Evolutionary conservation across 1,140 invertebrate species (phyloP), one percentile per base, ranked within the genome.

Genomic region (Drosophila parvula): DNA sequence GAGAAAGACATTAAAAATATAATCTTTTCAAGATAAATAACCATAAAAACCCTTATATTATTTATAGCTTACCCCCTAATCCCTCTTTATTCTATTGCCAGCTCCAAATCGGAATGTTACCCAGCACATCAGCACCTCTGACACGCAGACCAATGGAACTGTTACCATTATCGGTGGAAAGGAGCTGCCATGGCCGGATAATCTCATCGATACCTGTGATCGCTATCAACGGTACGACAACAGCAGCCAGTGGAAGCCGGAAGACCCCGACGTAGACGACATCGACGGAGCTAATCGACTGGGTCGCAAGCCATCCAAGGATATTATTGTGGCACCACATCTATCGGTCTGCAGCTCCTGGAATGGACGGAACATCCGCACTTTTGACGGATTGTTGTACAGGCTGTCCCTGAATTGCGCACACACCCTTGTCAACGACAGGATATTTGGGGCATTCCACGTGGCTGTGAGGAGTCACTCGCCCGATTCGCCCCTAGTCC

Each of bases 341-440:
- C 74, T 79, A 7, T 67, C 83, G 14, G 36, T 93, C 5, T 98
- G 97, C 86, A 94, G 95, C 44, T 94, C 94, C 1, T 98, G 97
- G 97, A 94, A 94, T 32, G 95, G 95, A 34, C 92, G 94, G 4
- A 96, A 98, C 92, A 96, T 95, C 74, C 96, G 96, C 82, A 97
- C 96, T 0, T 98, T 98, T 80, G 97, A 98, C 92, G 96, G 96
- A 30, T 63, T 91, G 32, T 71, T 91, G 22, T 91, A 84, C 60
- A 81, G 75, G 83, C 4, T 81, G 83, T 7, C 81, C 92, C 44
- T 48, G 6, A 59, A 59, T 38, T 95, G 95, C 73, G 93, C 93
- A 1, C 93, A 92, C 28, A 92, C 94, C 10, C 90, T 96, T 5
- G 57, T 59, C 41, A 59, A 34, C 10, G 57, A 59, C 12, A 59